Base-by-base conservation (phyloP, 2,113 vertebrate genomes). In the Lutjanus erythropterus region DNA sequence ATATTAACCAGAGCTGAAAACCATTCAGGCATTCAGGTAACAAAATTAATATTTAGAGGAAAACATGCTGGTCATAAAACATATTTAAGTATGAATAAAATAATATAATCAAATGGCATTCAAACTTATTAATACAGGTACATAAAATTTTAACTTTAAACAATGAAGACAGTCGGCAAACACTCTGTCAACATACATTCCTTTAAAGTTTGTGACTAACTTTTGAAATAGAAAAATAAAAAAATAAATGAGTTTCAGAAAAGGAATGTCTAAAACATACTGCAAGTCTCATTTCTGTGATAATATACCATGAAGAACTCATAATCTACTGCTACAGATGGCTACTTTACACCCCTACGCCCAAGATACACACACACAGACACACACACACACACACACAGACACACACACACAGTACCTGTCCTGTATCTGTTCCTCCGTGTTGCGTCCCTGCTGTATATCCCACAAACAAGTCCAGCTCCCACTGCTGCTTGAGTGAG, bases 351-450 rank as follows among this genome's bases (percentile, higher is more conserved):
- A 56, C n/a, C 41, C 16, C 11, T 18, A 12, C 9, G 8, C 70
- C 11, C 15, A 29, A 21, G 65, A 50, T 27, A 78, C 70, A 64
- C 46, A 69, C 50, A 77, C 61, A 81, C n/a, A 71, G 70, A n/a
- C n/a, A n/a, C n/a, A 80, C 56, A 67, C 21, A 31, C 15, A 75
- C 71, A 35, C 60, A 55, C 31, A 78, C 67, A 65, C 47, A 69
- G 46, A 75, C 61, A 81, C n/a, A 71, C 72, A 80, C 53, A 61
- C n/a, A 29, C 15, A 76, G 74, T 92, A 93, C 94, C 92, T 95
- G 71, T 61, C 49, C 85, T 90, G 62, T 74, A 37, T 76, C 61
- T 70, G 69, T 65, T 72, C 85, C 52, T 80, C 83, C 29, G 77
- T 58, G 66, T 66, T 62, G 53, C 33, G 12, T 41, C 46, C 29